Base-by-base conservation (phyloP, 2,113 vertebrate species). In the Tylochromis polylepis region DNA sequence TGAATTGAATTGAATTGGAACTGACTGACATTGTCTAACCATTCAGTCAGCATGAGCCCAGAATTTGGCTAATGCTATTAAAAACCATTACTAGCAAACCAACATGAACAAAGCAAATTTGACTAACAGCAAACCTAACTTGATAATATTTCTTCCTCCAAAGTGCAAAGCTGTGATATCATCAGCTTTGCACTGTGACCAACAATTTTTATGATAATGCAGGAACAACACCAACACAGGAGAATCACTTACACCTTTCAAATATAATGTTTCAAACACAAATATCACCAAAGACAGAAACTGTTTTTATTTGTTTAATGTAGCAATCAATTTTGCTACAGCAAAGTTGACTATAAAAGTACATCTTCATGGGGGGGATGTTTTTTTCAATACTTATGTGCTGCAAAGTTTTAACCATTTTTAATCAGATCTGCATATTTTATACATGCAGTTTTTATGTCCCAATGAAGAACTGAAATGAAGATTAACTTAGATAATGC, bases 61-160 rank as follows among this genome's bases (percentile, higher is more conserved):
- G 8, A 65, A 65, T 65, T 65, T 36, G 31, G 60, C 20, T 38
- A 65, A n/a, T n/a, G n/a, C n/a, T n/a, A n/a, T n/a, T n/a, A n/a
- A 31, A 41, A 41, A 41, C 20, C 22, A 67, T 67, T 34, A 67
- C 62, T 8, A 67, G 38, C 62, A 41, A 67, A 22, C 60, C 60
- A 67, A 67, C 62, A 22, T 67, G 7, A 67, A 41, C 22, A 41
- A 22, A 6, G 22, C 41, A 14, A 20, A 41, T 22, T 67, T 67
- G 0, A 22, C 62, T 0, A 67, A 67, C 34, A 67, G 20, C 0
- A 0, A 41, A 67, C 62, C 11, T 41, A 67, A 22, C 34, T 67
- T 67, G 2, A 22, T 22, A 22, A 67, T 41, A 41, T 38, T 67
- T 65, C 18, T 41, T 3, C 11, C 62, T 2, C 34, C 20, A 67